Evolutionary conservation across 1,140 invertebrate genomes (phyloP).

Genomic region (Platorchestia sp.): DNA sequence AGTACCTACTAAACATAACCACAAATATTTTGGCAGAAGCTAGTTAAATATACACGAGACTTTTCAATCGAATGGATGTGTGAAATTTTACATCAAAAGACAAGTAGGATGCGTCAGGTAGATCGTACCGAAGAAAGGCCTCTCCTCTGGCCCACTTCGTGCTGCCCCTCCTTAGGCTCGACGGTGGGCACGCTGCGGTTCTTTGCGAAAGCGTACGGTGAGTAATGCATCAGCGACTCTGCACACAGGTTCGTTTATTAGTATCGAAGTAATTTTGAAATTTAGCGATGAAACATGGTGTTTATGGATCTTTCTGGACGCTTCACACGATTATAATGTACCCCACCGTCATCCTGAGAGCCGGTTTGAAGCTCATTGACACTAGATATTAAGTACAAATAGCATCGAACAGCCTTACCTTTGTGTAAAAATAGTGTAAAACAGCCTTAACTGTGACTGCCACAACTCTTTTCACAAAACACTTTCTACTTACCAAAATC

Average conservation of each 20-base stretch:
- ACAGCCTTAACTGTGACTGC: too few relatives aligned
- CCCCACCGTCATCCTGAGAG: background rate
- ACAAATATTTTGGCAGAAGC: background rate
- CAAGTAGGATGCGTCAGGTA: too few relatives aligned
- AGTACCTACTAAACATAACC: background rate
- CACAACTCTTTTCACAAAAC: background rate
- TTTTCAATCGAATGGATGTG: too few relatives aligned
- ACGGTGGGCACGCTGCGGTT: conserved; percentile 69
- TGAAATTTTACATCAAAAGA: too few relatives aligned
- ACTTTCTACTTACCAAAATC: background rate
- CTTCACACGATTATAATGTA: background rate
- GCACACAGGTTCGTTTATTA: background rate
- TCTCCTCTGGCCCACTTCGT: conserved; percentile 72
- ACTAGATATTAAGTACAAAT: background rate
- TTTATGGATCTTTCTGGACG: background rate
- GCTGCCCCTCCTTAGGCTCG: conserved; percentile 70
- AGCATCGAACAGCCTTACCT: background rate
- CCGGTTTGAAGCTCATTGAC: background rate
- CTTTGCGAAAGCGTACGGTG: conserved; percentile 63
- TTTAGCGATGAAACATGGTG: background rate
- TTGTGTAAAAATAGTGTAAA: background rate
- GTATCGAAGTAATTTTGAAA: background rate
- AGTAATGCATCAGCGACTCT: conserved; percentile 67
- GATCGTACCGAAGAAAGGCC: conserved; percentile 69
- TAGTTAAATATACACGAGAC: background rate